Evolutionary conservation across 2,797 vertebrate species (phyloP).

Genomic region (Tenualosa ilisha): DNA sequence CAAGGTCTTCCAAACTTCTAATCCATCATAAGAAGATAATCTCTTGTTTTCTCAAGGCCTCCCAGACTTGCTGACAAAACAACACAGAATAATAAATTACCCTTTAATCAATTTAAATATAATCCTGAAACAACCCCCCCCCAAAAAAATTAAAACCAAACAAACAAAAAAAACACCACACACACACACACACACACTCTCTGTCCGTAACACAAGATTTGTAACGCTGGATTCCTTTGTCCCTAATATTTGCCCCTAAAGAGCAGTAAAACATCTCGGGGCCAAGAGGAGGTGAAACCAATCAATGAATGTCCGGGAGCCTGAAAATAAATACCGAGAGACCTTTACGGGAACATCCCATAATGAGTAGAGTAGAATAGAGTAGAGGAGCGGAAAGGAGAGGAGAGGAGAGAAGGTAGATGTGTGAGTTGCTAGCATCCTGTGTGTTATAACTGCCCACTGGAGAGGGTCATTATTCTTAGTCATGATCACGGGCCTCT

Average conservation of each 20-base stretch:
- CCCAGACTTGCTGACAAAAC: slow-evolving; percentile 34
- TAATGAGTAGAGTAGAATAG: not conserved
- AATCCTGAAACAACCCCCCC: slow-evolving; percentile 15
- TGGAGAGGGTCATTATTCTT: not conserved
- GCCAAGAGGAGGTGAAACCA: not conserved
- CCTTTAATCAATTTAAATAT: slow-evolving; percentile 42
- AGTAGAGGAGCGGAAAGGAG: no score
- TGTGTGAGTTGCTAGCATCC: not conserved
- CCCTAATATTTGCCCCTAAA: not conserved
- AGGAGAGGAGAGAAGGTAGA: not conserved
- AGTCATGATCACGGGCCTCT: not conserved
- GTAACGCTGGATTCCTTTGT: not conserved
- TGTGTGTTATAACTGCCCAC: not conserved
- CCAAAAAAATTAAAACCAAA: no score
- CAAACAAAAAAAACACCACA: no score
- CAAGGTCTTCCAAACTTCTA: slow-evolving; percentile 59
- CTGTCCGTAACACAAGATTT: not conserved
- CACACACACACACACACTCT: no score
- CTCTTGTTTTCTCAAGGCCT: slow-evolving; percentile 28
- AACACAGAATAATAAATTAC: slow-evolving; percentile 36
- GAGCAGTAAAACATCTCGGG: not conserved
- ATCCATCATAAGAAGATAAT: slow-evolving; percentile 51
- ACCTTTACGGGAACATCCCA: not conserved
- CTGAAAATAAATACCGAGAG: not conserved
- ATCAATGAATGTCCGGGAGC: not conserved